Evolutionary conservation across 2,113 vertebrate species (phyloP).

Genomic region (Sarotherodon lohbergeri): DNA sequence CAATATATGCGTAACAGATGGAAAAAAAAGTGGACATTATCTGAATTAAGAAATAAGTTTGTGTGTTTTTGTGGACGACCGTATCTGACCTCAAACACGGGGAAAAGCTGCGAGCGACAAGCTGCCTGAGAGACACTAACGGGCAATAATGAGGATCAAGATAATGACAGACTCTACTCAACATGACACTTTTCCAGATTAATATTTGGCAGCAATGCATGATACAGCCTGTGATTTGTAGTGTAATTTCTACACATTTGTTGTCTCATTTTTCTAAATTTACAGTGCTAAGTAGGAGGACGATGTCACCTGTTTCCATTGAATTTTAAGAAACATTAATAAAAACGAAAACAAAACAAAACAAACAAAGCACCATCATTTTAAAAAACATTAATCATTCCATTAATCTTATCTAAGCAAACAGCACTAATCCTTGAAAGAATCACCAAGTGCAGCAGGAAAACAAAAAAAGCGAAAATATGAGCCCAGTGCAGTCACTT

Average conservation of each 20-base stretch:
- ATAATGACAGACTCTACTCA: conserved; percentile 40
- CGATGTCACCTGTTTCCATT: background rate
- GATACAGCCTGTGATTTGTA: background rate
- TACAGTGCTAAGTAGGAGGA: background rate
- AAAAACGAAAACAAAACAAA: background rate
- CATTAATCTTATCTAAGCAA: background rate
- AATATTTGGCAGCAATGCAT: background rate
- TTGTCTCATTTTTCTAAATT: background rate
- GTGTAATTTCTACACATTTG: background rate
- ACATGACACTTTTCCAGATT: conserved; percentile 19
- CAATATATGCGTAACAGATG: conserved; percentile 3
- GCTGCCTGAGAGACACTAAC: conserved; percentile 29
- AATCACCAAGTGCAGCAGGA: background rate
- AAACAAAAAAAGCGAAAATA: background rate
- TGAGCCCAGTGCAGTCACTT: background rate
- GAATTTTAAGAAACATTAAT: background rate
- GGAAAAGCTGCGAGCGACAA: background rate
- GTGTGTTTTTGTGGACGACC: background rate
- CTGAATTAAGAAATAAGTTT: conserved; percentile 31
- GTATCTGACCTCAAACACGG: background rate
- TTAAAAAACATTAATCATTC: background rate
- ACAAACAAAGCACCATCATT: background rate
- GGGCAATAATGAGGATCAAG: conserved; percentile 45
- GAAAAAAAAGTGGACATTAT: conserved; percentile 20
- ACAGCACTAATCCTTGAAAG: background rate